Evolutionary conservation across 2,888 invertebrate species (phyloP).

Genomic region (Tipula lateralis): DNA sequence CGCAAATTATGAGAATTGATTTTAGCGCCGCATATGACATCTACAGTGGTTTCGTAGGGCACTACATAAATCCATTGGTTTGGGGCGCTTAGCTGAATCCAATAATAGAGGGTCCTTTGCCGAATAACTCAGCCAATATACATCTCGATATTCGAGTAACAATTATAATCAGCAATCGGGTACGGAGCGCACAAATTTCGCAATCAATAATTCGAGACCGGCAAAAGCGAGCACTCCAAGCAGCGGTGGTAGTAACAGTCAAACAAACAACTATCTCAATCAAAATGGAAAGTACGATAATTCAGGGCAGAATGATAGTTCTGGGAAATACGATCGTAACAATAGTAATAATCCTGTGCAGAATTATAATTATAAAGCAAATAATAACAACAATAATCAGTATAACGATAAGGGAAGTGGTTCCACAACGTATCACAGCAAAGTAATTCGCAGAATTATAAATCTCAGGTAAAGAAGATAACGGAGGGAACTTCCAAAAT

Average conservation of each 20-base stretch:
- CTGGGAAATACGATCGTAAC: not conserved
- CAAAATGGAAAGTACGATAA: not conserved
- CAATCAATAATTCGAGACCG: not conserved
- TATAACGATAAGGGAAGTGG: not conserved
- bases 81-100: too few relatives aligned
- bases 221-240: not conserved
- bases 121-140: slow-evolving; percentile 31
- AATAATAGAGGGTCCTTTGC: slow-evolving; percentile 32
- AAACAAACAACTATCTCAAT: not conserved
- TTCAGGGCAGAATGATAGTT: not conserved
- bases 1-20: too few relatives aligned
- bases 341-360: not conserved
- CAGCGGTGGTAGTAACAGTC: not conserved
- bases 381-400: slow-evolving; percentile 28
- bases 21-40: too few relatives aligned
- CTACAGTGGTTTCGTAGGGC: too few relatives aligned
- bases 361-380: not conserved
- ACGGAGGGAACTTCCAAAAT: slow-evolving; percentile 19
- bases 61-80: too few relatives aligned
- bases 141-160: slow-evolving; percentile 2
- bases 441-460: not conserved
- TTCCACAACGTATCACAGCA: not conserved
- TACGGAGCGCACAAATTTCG: not conserved
- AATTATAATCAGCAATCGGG: not conserved
- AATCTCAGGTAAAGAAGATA: not conserved